phyloP scores from a whole-genome alignment of 2,888 invertebrate species.

The Poecilobothrus nobilitatus region DNA sequence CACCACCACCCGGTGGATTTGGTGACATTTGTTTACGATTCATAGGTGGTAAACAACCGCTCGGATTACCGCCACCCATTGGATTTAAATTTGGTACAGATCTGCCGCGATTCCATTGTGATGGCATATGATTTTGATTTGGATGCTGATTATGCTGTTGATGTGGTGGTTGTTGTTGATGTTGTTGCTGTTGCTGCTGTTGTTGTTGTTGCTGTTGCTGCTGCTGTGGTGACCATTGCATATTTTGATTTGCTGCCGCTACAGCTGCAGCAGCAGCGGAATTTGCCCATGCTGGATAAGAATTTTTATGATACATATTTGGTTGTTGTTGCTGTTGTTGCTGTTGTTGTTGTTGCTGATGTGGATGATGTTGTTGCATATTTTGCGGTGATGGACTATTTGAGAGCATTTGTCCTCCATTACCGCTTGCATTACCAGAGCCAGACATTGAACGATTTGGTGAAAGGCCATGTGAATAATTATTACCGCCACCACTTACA shows the following conservation, averaged over 20 bases:
- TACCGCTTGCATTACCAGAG: background rate
- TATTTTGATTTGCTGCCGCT: constrained; percentile 21
- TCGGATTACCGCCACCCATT: constrained; percentile 25
- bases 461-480: constrained; percentile 24
- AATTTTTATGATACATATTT: constrained; percentile 25
- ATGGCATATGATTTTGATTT: constrained; percentile 21
- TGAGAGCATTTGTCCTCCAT: background rate
- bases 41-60: constrained; percentile 11
- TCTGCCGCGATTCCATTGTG: constrained; percentile 48
- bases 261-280: constrained; percentile 23
- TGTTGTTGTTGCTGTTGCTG: constrained; percentile 24
- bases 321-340: constrained; percentile 22
- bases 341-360: constrained; percentile 19
- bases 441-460: constrained; percentile 22
- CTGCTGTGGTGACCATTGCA: constrained; percentile 19
- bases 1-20: constrained; percentile 22
- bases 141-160: constrained; percentile 21
- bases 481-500: constrained; percentile 8
- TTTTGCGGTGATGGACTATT: constrained; percentile 17
- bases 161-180: constrained; percentile 18
- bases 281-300: constrained; percentile 26
- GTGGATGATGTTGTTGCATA: constrained; percentile 20
- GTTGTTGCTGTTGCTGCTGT: constrained; percentile 20
- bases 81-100: constrained; percentile 50
- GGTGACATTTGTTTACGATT: constrained; percentile 26